These are phyloP conservation scores for Cheilosia pagana DNA, from an alignment of 2,888 invertebrate genomes.

Conservation along the genomic window DNA sequence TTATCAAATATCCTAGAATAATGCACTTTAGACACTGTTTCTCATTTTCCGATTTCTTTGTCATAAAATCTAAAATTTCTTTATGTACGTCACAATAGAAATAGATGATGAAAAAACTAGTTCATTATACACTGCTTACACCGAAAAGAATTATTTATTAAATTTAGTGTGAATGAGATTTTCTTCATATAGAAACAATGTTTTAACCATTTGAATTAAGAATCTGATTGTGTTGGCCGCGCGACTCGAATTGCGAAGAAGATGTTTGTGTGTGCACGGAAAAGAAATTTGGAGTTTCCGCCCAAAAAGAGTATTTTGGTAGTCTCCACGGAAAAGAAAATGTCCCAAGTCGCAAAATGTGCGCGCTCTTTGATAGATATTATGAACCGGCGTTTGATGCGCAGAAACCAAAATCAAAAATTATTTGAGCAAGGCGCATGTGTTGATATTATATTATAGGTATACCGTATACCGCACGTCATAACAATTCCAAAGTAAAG, in stretches of 20 bases:
- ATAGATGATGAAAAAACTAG: neutral
- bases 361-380: conserved; percentile 42
- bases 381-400: conserved; percentile 62
- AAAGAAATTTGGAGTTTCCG: conserved; percentile 72
- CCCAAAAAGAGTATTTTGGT: conserved; percentile 74
- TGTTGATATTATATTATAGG: conserved; percentile 2
- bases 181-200: neutral
- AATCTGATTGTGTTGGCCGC: conserved; percentile 69
- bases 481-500: neutral
- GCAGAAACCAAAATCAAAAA: conserved; percentile 47
- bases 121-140: neutral
- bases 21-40: conserved; percentile 20
- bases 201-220: conserved; percentile 14
- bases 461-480: conserved; percentile 15
- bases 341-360: conserved; percentile 39
- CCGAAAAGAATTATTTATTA: neutral
- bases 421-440: conserved; percentile 15
- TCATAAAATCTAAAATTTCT: neutral
- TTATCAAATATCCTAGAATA: conserved; percentile 12
- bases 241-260: conserved; percentile 72
- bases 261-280: conserved; percentile 50
- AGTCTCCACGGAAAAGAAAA: conserved; percentile 29
- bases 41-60: neutral
- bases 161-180: too few relatives aligned
- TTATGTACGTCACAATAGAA: neutral